Conservation (phyloP, 2,888 invertebrate species). For the Campaea margaritaria region DNA sequence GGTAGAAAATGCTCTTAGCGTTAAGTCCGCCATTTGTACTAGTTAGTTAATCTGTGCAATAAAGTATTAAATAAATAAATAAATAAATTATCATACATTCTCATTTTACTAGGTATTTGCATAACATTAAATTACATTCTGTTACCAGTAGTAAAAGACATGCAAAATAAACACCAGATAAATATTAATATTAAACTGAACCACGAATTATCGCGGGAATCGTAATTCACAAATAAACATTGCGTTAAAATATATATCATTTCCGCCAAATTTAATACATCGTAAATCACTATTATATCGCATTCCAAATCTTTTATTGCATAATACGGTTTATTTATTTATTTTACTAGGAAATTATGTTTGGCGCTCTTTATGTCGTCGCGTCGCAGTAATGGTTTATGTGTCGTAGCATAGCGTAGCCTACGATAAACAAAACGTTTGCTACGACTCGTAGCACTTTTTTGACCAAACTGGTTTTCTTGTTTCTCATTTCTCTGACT, state of each 20-base stretch:
- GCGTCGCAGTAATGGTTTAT: background rate
- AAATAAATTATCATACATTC: background rate
- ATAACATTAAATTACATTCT: background rate
- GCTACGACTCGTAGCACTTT: no score
- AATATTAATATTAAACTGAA: constrained; percentile 3
- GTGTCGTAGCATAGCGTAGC: no score
- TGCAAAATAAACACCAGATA: constrained; percentile 16
- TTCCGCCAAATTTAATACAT: constrained; percentile 26
- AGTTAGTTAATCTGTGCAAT: no score
- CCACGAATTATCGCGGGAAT: constrained; percentile 26
- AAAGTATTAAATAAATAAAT: no score
- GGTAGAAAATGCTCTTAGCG: no score
- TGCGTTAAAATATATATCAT: constrained; percentile 26
- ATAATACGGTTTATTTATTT: background rate
- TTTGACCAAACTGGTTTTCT: no score
- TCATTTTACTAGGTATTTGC: background rate
- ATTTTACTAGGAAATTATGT: background rate
- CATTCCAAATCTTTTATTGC: constrained; percentile 21
- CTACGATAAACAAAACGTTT: no score
- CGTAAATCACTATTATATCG: constrained; percentile 36
- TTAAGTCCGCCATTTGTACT: no score
- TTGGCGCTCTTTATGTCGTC: background rate
- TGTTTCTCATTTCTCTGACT: no score
- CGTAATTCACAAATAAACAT: constrained; percentile 30
- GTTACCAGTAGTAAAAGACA: background rate